phyloP scores from a whole-genome alignment of 2,888 invertebrate species.

The Phragmatobia fuliginosa region DNA sequence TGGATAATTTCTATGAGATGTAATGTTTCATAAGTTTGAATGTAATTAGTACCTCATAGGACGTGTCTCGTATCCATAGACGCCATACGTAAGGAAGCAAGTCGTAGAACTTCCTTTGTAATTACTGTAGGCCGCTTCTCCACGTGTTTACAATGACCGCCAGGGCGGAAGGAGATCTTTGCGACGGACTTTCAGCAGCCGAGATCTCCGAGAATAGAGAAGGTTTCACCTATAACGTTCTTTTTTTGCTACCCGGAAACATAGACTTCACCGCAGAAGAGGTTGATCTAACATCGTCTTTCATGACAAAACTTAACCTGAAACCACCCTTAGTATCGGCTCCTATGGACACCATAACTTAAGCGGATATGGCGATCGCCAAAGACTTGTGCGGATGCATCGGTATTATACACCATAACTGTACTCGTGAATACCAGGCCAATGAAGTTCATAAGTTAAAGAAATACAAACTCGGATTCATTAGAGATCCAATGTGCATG shows the following conservation, averaged over 20 bases:
- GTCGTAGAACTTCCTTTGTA: slow-evolving; percentile 15
- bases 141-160: slow-evolving; percentile 62
- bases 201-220: slow-evolving; percentile 94
- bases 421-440: slow-evolving; percentile 97
- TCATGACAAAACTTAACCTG: slow-evolving; percentile 95
- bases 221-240: slow-evolving; percentile 98
- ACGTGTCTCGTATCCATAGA: slow-evolving; percentile 33
- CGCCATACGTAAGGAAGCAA: slow-evolving; percentile 23
- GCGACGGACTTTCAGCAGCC: slow-evolving; percentile 94
- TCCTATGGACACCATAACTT: slow-evolving; percentile 99
- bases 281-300: slow-evolving; percentile 95
- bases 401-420: slow-evolving; percentile 99
- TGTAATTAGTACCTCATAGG: too few species aligned
- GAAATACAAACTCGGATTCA: slow-evolving; percentile 99
- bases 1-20: slow-evolving; percentile 42
- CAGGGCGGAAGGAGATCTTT: slow-evolving; percentile 77
- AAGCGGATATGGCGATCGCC: slow-evolving; percentile 99
- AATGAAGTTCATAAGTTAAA: slow-evolving; percentile 98
- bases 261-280: slow-evolving; percentile 97
- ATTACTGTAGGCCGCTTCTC: slow-evolving; percentile 23
- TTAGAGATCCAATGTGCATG: slow-evolving; percentile 97
- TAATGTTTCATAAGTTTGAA: slow-evolving; percentile 43
- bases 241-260: slow-evolving; percentile 98
- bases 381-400: slow-evolving; percentile 99
- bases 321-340: slow-evolving; percentile 98